Base-by-base conservation (phyloP, 2,888 invertebrate genomes). In the Dusona sp. region DNA sequence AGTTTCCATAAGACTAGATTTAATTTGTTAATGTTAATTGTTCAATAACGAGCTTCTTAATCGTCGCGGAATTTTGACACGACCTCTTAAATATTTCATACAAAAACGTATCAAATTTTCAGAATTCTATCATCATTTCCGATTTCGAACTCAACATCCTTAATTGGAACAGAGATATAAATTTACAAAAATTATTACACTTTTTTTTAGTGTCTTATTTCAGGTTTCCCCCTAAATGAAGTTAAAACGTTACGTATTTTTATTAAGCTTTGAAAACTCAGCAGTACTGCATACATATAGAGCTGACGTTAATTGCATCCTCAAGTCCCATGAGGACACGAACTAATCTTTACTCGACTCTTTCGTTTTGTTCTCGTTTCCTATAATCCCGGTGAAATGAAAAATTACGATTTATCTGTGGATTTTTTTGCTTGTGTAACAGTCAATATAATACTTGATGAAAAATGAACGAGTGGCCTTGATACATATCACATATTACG, bases 301-400 rank as follows among this genome's bases (percentile, higher is more conserved):
- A 61, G 29, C 29, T 16, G 13, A n/a, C n/a, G 16, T 61, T 61
- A 29, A 61, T 61, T 61, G 29, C 29, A 61, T 61, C 16, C 29
- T 29, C 0, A 29, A 61, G 16, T 61, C 61, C 29, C 61, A 29
- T 29, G 61, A 61, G 61, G 6, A 61, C 29, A 61, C 61, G 11
- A 61, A 61, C 29, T 29, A 61, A 61, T 61, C 61, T 61, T 29
- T 16, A 61, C 19, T 22, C 64, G 48, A 16, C n/a, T 19, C 19
- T 19, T 16, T 19, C 6, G 16, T 48, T 22, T 19, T 22, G 48
- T 70, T 48, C 70, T 48, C 48, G 70, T 11, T 72, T 25, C 22
- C 38, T 19, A 19, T 78, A 83, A 83, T 83, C 83, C 25, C 78
- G 38, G 2, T n/a, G 29, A 51, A 78, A 83, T 78, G 70, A 64